Base-by-base conservation (phyloP, 2,113 vertebrate species). In the Carassius carassius region DNA sequence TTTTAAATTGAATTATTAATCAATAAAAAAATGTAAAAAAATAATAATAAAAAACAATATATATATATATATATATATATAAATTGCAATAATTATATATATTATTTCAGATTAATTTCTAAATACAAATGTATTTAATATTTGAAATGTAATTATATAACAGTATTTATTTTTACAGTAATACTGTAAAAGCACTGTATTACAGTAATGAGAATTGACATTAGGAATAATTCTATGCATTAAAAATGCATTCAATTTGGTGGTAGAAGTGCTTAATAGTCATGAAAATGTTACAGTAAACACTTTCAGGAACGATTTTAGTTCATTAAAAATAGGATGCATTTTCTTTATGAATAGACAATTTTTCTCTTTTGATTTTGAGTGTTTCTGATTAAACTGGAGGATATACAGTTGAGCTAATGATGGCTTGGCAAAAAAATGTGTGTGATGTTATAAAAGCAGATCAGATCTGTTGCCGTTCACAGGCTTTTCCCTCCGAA, bases 321-420 rank as follows among this genome's bases (percentile, higher is more conserved):
- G 13, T 44, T 44, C 5, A n/a, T 56, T 63, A 63, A 63, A 63
- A 25, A 25, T 16, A 29, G 13, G 25, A 25, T 16, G 0, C 6
- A 32, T 67, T 29, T 29, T 65, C 23, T 63, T 29, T 23, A 29
- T 29, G 23, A 63, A 63, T 3, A 29, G 25, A 65, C 13, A 0
- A 29, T 65, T 16, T 29, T 29, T 65, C 5, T 35, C 65, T 32
- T 67, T 35, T 19, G 7, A 21, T 69, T 37, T 69, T 69, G 10
- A n/a, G 17, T 84, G 75, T 58, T 75, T 67, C n/a, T 79, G 54
- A 23, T 60, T 60, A 56, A 56, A 56, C 17, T 56, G 54, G 54
- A 7, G 6, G 54, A 80, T 47, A 17, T 51, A 14, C 2, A 51
- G 13, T 14, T 51, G 12, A 51, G 13, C 49, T 14, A 51, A 13